Base-by-base conservation (phyloP, 2,888 invertebrate genomes). In the Agrotis segetum region DNA sequence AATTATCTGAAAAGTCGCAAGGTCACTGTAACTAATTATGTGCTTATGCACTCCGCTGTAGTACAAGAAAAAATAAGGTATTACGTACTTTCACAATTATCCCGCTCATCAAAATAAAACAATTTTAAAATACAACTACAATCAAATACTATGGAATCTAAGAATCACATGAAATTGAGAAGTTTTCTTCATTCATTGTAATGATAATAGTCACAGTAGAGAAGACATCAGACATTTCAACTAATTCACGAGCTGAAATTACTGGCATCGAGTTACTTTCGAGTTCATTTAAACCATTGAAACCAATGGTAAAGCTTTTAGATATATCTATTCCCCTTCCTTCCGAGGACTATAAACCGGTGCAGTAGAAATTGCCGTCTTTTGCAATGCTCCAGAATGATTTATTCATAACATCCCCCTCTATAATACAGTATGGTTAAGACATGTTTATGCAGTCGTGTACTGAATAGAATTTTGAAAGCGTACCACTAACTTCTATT, bases 401-500 rank as follows among this genome's bases (percentile, higher is more conserved):
- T 91, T 92, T 92, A 92, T 92, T 91, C 89, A 89, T 90, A 88
- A 77, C 84, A 87, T 86, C 86, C 82, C 69, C 78, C 85, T 82
- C 84, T 86, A 88, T 88, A 86, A 86, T 71, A 80, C 75, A 60
- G 79, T 78, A 81, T 71, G 79, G 83, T 79, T 82, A 77, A 84
- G 81, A 82, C 79, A 85, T 84, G 74, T 87, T 88, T 87, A 86
- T 83, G 71, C 67, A 73, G 71, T 82, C 80, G 68, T 79, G 68
- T 79, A 74, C 67, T 56, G 78, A 75, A 83, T 77, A 77, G 77
- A 82, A 83, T 80, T 85, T 82, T 74, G 83, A 79, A 85, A 85
- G 77, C 77, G 72, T 62, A 81, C 74, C 53, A 74, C 79, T 63
- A 74, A 78, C 70, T 83, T 74, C 56, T 67, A 78, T 81, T 81